These are phyloP conservation scores for Hydra vulgaris DNA, from an alignment of 30 jellyfish, hydroid and myxozoan genomes.

Conservation along the genomic window DNA sequence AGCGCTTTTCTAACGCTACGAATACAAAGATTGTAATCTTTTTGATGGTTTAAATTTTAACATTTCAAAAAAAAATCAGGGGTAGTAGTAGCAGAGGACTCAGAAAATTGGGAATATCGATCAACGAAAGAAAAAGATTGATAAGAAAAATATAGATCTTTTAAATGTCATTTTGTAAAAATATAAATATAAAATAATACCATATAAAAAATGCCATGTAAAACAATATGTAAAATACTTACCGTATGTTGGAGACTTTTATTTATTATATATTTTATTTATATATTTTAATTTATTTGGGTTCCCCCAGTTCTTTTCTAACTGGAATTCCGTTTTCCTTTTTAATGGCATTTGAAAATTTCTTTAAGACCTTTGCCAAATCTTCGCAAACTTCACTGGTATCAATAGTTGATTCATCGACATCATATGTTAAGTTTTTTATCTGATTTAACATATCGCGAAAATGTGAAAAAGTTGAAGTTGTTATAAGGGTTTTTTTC, in stretches of 20 bases:
- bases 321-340: constrained; percentile 1
- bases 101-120: not conserved
- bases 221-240: not conserved
- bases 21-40: not conserved
- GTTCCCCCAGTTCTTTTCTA: not conserved
- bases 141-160: not conserved
- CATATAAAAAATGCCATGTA: not conserved
- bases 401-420: constrained; percentile 4
- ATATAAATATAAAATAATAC: too few species aligned
- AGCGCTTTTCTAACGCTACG: not conserved
- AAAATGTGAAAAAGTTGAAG: not conserved
- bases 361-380: not conserved
- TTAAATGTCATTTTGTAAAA: not conserved
- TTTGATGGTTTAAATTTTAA: not conserved
- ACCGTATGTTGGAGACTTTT: not conserved
- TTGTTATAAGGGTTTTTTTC: not conserved
- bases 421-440: constrained; percentile 4
- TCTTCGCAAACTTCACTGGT: not conserved
- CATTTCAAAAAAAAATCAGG: too few species aligned
- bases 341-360: not conserved
- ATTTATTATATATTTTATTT: too few species aligned
- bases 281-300: not conserved
- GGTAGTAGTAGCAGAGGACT: not conserved
- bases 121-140: not conserved
- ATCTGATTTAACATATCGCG: constrained; percentile 8